These are phyloP conservation scores for Masnerella sp. DNA, from an alignment of 2,888 invertebrate species.

Conservation along the genomic window DNA sequence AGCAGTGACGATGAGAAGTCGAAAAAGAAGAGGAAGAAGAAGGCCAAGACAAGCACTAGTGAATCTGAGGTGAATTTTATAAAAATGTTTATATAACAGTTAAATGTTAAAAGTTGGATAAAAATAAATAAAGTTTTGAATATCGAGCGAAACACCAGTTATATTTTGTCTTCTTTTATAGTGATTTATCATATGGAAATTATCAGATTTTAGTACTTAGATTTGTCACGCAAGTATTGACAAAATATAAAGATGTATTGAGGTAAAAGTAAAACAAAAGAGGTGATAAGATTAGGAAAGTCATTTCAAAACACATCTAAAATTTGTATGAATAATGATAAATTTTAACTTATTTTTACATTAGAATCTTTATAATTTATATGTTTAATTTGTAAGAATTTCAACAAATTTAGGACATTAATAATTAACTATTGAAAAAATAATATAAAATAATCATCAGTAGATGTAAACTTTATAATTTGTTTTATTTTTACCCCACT, in stretches of 20 bases:
- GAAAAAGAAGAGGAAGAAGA: conserved; percentile 79
- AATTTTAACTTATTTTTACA: too few relatives aligned
- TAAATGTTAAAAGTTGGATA: too few relatives aligned
- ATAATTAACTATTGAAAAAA: too few relatives aligned
- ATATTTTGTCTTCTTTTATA: conserved; percentile 21
- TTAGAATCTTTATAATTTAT: too few relatives aligned
- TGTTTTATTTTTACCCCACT: too few relatives aligned
- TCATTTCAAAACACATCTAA: too few relatives aligned
- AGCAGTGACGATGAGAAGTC: conserved; percentile 81
- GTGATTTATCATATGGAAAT: neutral
- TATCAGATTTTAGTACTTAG: conserved; percentile 8
- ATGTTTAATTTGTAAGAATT: too few relatives aligned
- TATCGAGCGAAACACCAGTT: conserved; percentile 1
- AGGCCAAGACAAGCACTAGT: conserved; percentile 74
- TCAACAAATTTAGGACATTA: too few relatives aligned
- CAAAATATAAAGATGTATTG: neutral
- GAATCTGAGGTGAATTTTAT: conserved; percentile 74
- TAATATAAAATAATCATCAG: too few relatives aligned
- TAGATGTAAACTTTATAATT: too few relatives aligned
- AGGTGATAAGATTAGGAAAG: neutral
- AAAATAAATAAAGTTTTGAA: neutral
- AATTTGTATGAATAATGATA: too few relatives aligned
- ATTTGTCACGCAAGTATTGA: conserved; percentile 28
- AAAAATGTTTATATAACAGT: conserved; percentile 1
- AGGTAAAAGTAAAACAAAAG: neutral